A percentile compares a stretch with the other conserved stretches of the same genome.
phyloP scores from a whole-genome alignment of 2,888 invertebrate genomes.

The Cephus pygmeus region DNA sequence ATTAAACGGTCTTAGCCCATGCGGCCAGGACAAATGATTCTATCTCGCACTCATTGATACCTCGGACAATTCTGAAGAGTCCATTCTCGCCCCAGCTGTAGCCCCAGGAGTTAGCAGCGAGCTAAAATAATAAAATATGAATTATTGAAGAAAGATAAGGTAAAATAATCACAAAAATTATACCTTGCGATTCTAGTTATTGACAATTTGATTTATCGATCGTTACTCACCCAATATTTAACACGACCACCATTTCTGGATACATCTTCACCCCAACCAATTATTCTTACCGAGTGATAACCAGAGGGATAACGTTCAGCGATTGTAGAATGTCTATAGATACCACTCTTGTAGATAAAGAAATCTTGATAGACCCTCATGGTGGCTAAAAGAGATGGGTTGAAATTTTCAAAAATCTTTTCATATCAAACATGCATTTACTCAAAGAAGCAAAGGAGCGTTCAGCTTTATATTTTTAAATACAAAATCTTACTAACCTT shows the following conservation, averaged over 20 bases:
- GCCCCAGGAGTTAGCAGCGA: slow-evolving; percentile 96
- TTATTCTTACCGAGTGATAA: slow-evolving; percentile 89
- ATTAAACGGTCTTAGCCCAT: slow-evolving; percentile 71
- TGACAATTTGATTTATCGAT: slow-evolving; percentile 3
- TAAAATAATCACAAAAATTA: not conserved
- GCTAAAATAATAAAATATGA: slow-evolving; percentile 69
- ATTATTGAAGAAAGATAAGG: slow-evolving; percentile 9
- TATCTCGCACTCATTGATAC: slow-evolving; percentile 88
- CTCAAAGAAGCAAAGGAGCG: not conserved
- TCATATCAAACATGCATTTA: not conserved
- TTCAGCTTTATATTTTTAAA: not conserved
- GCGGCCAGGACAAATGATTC: slow-evolving; percentile 89
- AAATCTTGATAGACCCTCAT: slow-evolving; percentile 93
- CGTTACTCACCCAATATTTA: slow-evolving; percentile 85
- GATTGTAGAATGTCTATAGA: slow-evolving; percentile 78
- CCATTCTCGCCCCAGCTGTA: slow-evolving; percentile 91
- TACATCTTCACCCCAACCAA: slow-evolving; percentile 91
- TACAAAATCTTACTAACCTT: slow-evolving; percentile 71
- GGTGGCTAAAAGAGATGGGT: slow-evolving; percentile 73
- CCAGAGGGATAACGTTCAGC: slow-evolving; percentile 70
- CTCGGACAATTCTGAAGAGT: slow-evolving; percentile 87
- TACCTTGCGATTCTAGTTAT: not conserved
- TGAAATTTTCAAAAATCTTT: too few relatives aligned
- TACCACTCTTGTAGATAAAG: slow-evolving; percentile 87
- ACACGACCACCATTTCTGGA: slow-evolving; percentile 68